Percentiles rank a stretch among this genome's conserved stretches.
phyloP scores from a whole-genome alignment of 2,113 vertebrate species.

The Origma solitaria region DNA sequence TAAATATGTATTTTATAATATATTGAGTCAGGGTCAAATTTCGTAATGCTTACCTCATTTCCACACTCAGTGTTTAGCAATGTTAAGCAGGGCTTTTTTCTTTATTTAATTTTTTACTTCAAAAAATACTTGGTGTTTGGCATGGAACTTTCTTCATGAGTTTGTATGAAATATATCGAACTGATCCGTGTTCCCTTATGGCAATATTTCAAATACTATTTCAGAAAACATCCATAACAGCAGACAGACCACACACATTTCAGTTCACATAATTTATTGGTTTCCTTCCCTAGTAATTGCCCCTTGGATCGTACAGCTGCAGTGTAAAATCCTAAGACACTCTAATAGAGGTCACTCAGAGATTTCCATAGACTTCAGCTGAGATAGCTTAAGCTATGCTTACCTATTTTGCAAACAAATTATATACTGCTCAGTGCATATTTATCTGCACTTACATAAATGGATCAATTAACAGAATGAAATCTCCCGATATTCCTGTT shows the following conservation, averaged over 20 bases:
- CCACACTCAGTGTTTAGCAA: not conserved
- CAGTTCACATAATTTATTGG: constrained; percentile 33
- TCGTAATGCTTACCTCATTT: not conserved
- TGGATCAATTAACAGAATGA: not conserved
- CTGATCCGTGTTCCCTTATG: not conserved
- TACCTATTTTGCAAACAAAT: constrained; percentile 6
- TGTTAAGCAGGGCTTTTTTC: accelerated
- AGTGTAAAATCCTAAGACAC: not conserved
- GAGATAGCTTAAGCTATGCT: not conserved
- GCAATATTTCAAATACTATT: constrained; percentile 25
- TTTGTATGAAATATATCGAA: not conserved
- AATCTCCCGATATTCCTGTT: not conserved
- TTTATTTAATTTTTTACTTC: not conserved
- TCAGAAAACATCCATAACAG: constrained; percentile 39
- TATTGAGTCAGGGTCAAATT: not conserved
- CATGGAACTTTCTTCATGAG: not conserved
- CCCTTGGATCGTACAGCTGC: not conserved
- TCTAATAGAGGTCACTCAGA: not conserved
- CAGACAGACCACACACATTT: constrained; percentile 33
- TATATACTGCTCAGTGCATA: not conserved
- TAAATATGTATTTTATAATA: not conserved
- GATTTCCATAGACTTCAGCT: not conserved
- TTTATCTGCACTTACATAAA: not conserved
- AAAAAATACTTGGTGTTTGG: not conserved
- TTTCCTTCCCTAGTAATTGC: constrained; percentile 41